Conservation (phyloP, 2,888 invertebrate species). For the Meloe dianella region DNA sequence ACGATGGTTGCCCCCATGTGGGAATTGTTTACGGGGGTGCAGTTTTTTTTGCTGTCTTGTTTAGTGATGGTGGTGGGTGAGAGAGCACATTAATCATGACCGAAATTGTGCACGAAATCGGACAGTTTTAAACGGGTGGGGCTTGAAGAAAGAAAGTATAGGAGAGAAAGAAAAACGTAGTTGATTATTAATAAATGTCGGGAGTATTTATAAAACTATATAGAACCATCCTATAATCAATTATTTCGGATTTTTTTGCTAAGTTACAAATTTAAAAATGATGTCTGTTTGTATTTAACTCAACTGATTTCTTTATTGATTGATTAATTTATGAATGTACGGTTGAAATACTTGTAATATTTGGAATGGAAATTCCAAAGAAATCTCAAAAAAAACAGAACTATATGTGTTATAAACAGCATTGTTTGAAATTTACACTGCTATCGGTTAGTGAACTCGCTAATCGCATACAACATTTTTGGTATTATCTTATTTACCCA, state of each 20-base stretch:
- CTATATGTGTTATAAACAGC: conserved; percentile 14
- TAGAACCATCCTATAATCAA: not conserved
- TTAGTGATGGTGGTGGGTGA: conserved; percentile 6
- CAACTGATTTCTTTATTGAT: not conserved
- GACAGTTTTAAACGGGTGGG: conserved; percentile 12
- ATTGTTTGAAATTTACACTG: conserved; percentile 11
- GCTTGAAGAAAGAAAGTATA: not conserved
- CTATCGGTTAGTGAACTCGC: conserved; percentile 34
- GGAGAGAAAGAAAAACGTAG: not conserved
- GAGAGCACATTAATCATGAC: conserved; percentile 46
- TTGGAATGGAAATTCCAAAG: not conserved
- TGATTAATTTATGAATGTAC: not conserved
- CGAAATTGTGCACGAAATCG: conserved; percentile 21
- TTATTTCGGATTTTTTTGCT: not conserved
- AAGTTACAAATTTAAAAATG: not conserved
- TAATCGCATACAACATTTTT: conserved; percentile 22
- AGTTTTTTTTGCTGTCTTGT: conserved; percentile 25
- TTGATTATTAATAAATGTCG: conserved; percentile 13
- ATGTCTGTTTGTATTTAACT: not conserved
- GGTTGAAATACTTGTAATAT: not conserved
- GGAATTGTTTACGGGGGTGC: conserved; percentile 40
- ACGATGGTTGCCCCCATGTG: conserved; percentile 40
- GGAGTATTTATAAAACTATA: not conserved
- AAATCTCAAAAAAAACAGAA: conserved; percentile 10
- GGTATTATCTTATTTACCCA: conserved; percentile 34